Base-by-base conservation (phyloP, 1,140 invertebrate species). In the Ectropis grisescens region DNA sequence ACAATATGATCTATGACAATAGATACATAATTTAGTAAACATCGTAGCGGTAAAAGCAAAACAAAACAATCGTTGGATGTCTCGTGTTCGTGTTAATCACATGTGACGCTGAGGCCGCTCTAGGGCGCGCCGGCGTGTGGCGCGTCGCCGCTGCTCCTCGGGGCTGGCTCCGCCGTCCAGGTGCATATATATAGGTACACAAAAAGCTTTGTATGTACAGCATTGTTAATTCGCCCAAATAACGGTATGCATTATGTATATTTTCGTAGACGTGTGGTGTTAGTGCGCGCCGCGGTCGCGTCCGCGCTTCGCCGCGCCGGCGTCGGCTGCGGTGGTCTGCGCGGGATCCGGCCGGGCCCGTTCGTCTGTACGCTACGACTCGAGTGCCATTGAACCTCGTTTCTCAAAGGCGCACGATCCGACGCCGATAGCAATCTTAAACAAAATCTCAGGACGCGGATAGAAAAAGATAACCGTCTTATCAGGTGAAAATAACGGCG, bases 21-120 rank as follows among this genome's bases (percentile, higher is more conserved):
- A 52, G 34, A 45, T 50, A 64, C 54, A 58, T 55, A 48, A 56
- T 68, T 72, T 74, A 74, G 65, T 70, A 70, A 62, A 79, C 74
- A 74, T 79, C 74, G 74, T 75, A 79, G 74, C 70, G 74, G 74
- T 76, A 74, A 75, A 66, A 79, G 69, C 70, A 72, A 79, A 79
- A 71, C 68, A 72, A 79, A 76, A 72, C 65, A 71, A 51, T 59
- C 58, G 56, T 66, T 53, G 52, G 60, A 57, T 66, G 58, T 61
- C 44, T 72, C 47, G 54, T 72, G 66, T 72, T 62, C 57, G 57
- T 76, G 74, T 79, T 76, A 80, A 80, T 76, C 62, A 80, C 71
- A 76, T 72, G 66, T 74, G 67, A 72, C 68, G 66, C n/a, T 72
- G 59, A 53, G 34, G 48, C 49, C 43, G 16, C 16, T 19, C 16